Evolutionary conservation across 2,113 vertebrate genomes (phyloP), one percentile per base, ranked within the genome.

Genomic region (Neodontobutis hainanensis): DNA sequence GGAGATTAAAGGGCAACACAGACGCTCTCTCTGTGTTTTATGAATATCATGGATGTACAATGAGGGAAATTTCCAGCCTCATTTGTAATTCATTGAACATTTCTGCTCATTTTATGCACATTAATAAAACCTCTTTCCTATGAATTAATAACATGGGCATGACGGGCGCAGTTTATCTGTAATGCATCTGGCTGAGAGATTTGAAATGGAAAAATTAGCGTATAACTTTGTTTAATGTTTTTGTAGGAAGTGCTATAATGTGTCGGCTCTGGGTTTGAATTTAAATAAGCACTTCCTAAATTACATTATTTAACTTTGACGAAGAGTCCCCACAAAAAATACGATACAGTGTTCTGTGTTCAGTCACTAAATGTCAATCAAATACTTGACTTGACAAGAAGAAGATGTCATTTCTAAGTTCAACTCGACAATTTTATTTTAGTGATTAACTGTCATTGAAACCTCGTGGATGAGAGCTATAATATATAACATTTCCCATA

Each of bases 131-230:
- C 51, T 52, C 52, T 40, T 46, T 46, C 34, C 35, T 4, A 49
- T 85, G 59, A 82, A 82, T 84, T 82, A 68, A 61, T 80, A 53
- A 76, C 7, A 27, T 3, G 7, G 6, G 11, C 53, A 6, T 0
- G 49, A 15, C 56, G 48, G 32, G 59, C 11, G 2, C 36, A 46
- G 43, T 56, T 59, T 50, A 56, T 51, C 16, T 61, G 55, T 5
- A 5, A 55, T 59, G 48, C 46, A 35, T 66, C 78, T 61, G 60
- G 56, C 76, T 36, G 8, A 73, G 52, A 27, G 50, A 35, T 48
- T 68, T 7, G 16, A 50, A 49, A 42, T 43, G 38, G 11, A 38
- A 7, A 11, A 34, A 34, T 27, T 5, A 14, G 14, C 5, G 0
- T 52, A 15, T 67, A 38, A 34, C 34, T 64, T 27, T 40, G 4